Conservation (phyloP, 2,113 vertebrate genomes). For the Platycercus adscitus region DNA sequence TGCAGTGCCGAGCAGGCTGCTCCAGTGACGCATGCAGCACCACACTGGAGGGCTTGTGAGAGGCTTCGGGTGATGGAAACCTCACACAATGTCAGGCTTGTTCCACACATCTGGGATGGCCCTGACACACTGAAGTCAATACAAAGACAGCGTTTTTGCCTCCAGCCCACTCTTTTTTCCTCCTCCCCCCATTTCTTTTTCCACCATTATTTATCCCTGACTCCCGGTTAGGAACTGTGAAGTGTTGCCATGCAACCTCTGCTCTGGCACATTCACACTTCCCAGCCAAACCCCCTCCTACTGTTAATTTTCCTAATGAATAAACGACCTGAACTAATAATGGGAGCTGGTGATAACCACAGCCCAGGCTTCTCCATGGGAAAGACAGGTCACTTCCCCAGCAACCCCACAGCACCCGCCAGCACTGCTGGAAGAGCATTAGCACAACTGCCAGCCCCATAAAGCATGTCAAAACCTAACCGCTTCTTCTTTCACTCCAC, state of each 20-base stretch:
- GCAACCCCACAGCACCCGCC: not conserved
- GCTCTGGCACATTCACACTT: not conserved
- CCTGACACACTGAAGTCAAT: conserved; percentile 20
- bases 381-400: not conserved
- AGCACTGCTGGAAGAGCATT: not conserved
- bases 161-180: not conserved
- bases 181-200: not conserved
- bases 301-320: not conserved
- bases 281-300: not conserved
- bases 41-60: not conserved
- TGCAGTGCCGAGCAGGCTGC: not conserved
- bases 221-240: not conserved
- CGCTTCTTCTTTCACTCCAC: not conserved
- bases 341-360: not conserved
- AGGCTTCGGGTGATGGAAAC: not conserved
- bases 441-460: not conserved
- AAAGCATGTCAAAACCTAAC: not conserved
- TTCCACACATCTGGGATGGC: conserved; percentile 23
- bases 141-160: not conserved
- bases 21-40: not conserved
- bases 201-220: conserved; percentile 12
- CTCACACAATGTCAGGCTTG: conserved; percentile 17
- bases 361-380: rapidly evolving
- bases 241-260: not conserved
- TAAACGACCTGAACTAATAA: not conserved